Conservation (phyloP, 2,113 vertebrate genomes). For the Hipposideros armiger region DNA sequence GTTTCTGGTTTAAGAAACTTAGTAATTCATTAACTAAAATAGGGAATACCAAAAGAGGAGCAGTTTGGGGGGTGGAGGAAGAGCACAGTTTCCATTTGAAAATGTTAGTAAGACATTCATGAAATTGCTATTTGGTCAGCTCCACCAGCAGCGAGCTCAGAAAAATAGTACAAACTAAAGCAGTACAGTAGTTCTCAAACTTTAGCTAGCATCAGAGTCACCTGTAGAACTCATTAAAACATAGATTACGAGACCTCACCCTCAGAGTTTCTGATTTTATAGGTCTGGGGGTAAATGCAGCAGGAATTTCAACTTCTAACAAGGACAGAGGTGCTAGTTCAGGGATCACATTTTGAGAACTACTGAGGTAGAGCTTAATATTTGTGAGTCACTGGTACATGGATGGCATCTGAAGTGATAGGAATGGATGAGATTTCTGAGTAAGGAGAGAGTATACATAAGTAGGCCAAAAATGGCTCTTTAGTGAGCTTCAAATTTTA, state of each 20-base stretch:
- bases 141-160: not conserved
- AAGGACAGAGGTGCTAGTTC: not conserved
- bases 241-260: not conserved
- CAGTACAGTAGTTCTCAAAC: not conserved
- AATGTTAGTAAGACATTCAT: not conserved
- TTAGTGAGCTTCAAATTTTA: not conserved
- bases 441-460: not conserved
- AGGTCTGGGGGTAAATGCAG: not conserved
- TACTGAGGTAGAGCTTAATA: not conserved
- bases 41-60: not conserved
- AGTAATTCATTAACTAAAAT: not conserved
- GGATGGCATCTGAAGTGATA: not conserved
- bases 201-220: not conserved
- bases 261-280: not conserved
- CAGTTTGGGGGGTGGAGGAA: not conserved
- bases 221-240: not conserved
- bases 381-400: not conserved
- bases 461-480: not conserved
- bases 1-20: conserved; percentile 41
- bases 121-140: not conserved
- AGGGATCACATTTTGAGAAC: not conserved
- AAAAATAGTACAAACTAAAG: not conserved
- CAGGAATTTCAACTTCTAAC: not conserved
- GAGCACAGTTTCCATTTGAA: not conserved
- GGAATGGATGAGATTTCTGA: not conserved